Conservation (phyloP, 2,113 vertebrate species). For the Panthera uncia region DNA sequence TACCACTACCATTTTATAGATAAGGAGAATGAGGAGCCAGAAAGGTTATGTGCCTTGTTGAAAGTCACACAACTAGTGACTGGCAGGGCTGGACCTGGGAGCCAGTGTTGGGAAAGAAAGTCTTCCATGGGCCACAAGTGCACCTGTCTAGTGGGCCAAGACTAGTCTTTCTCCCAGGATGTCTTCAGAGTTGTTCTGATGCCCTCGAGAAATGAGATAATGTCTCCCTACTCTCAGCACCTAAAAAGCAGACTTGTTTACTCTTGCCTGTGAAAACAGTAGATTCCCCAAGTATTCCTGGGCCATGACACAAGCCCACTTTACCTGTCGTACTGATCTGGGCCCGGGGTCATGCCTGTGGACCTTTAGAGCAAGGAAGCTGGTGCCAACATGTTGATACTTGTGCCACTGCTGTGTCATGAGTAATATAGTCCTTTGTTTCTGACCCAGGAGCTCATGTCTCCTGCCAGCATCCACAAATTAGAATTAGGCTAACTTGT, state of each 20-base stretch:
- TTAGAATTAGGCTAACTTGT: neutral
- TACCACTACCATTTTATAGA: neutral
- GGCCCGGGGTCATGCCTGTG: neutral
- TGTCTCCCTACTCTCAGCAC: rapidly evolving
- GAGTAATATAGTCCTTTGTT: neutral
- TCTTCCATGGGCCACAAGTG: neutral
- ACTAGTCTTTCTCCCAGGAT: neutral
- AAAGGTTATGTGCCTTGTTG: neutral
- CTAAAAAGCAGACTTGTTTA: neutral
- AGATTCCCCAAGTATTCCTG: neutral
- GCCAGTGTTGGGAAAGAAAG: neutral
- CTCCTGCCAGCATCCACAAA: neutral
- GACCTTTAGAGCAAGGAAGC: neutral
- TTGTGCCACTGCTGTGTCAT: neutral
- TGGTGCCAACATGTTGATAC: too few species aligned
- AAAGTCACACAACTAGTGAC: neutral
- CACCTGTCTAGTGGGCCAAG: neutral
- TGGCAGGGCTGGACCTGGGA: neutral
- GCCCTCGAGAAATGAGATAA: neutral
- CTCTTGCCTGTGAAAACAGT: neutral
- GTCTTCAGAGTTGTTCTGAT: neutral
- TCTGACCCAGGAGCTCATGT: neutral
- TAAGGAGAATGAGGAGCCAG: neutral
- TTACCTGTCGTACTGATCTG: neutral
- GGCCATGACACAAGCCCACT: neutral